These are phyloP conservation scores for Spodoptera exigua DNA, from an alignment of 2,888 invertebrate genomes.

Conservation along the genomic window DNA sequence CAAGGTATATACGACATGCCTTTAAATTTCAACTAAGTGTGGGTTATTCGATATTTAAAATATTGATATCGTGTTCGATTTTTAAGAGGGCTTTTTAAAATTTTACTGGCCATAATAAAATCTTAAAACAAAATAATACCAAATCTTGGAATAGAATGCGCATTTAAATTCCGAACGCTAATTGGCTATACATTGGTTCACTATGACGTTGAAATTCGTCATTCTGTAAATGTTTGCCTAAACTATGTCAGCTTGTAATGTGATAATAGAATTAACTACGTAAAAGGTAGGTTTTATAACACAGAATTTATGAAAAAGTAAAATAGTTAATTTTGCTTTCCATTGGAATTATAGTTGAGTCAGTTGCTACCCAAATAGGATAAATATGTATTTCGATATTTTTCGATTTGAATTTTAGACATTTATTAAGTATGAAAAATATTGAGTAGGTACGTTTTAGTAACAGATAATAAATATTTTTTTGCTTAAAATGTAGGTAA, in stretches of 20 bases:
- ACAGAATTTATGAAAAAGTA: not conserved
- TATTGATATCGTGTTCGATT: conserved; percentile 7
- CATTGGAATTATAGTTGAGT: no score
- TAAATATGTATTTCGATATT: no score
- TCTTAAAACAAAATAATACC: not conserved
- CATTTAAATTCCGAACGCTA: conserved; percentile 11
- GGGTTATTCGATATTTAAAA: conserved; percentile 32
- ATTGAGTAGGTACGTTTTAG: not conserved
- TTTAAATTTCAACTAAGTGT: conserved; percentile 44
- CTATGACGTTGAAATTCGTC: conserved; percentile 11
- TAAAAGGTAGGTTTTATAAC: conserved; percentile 26
- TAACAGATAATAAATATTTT: not conserved
- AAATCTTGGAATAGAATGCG: conserved; percentile 2
- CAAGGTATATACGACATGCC: conserved; percentile 39
- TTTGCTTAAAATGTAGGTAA: no score
- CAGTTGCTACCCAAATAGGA: no score
- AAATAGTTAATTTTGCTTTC: no score
- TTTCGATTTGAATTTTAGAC: no score
- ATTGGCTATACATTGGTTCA: conserved; percentile 15
- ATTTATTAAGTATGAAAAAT: no score
- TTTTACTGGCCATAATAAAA: no score
- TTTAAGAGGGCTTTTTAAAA: no score
- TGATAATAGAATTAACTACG: conserved; percentile 41
- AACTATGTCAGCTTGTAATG: conserved; percentile 22
- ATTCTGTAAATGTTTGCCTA: conserved; percentile 18